Evolutionary conservation across 2,797 vertebrate genomes (phyloP).

Genomic region (Bradypodion pumilum): DNA sequence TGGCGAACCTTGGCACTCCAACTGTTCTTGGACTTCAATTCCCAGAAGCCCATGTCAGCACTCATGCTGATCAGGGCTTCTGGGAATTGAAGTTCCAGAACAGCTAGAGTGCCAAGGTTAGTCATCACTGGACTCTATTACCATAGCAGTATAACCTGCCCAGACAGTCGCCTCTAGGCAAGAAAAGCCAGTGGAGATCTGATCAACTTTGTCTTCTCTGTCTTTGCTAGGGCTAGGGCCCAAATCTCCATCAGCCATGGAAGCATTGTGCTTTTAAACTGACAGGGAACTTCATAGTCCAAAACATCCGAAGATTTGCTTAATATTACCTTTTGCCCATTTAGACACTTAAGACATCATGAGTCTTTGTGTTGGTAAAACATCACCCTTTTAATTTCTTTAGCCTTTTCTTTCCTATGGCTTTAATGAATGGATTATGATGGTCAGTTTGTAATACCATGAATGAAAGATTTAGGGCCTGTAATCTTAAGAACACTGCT

Average conservation of each 20-base stretch:
- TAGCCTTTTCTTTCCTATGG: conserved; percentile 53
- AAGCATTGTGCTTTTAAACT: conserved; percentile 2
- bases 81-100: too few relatives aligned
- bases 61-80: too few relatives aligned
- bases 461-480: conserved; percentile 78
- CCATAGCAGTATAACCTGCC: too few relatives aligned
- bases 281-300: conserved; percentile 37
- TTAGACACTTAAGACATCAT: conserved; percentile 62
- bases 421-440: conserved; percentile 67
- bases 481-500: conserved; percentile 77
- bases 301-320: conserved; percentile 58
- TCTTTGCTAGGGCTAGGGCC: background rate
- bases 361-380: conserved; percentile 55
- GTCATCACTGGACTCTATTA: too few relatives aligned
- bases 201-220: background rate
- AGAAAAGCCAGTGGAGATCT: background rate
- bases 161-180: too few relatives aligned
- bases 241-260: too few relatives aligned
- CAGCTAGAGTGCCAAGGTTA: too few relatives aligned
- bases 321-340: conserved; percentile 44
- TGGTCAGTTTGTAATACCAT: conserved; percentile 73
- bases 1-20: too few relatives aligned
- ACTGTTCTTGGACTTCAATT: too few relatives aligned
- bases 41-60: too few relatives aligned
- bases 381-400: conserved; percentile 43